These are phyloP conservation scores for Peromyscus californicus DNA, from an alignment of 2,113 vertebrate species.

Conservation along the genomic window DNA sequence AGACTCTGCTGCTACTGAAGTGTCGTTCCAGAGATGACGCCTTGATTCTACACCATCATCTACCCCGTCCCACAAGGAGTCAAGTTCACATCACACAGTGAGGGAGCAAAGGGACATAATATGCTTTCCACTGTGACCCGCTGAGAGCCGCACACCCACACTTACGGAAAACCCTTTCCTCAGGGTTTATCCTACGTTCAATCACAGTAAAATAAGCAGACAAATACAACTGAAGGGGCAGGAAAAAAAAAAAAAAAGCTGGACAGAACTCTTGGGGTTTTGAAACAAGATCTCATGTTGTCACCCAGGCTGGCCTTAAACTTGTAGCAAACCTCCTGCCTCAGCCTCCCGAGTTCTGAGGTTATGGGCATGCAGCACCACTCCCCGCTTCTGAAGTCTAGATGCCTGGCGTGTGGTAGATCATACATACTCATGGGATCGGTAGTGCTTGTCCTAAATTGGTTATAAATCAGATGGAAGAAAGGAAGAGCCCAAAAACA, in stretches of 20 bases:
- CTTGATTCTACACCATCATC: neutral
- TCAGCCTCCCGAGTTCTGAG: neutral
- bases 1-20: neutral
- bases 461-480: slow-evolving; percentile 7
- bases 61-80: neutral
- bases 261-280: neutral
- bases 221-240: neutral
- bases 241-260: too few species aligned
- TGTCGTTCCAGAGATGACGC: neutral
- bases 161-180: neutral
- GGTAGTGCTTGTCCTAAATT: slow-evolving; percentile 4
- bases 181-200: neutral
- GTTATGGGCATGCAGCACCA: neutral
- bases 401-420: neutral
- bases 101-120: neutral
- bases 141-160: neutral
- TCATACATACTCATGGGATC: neutral
- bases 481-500: slow-evolving; percentile 17
- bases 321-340: neutral
- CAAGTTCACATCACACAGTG: neutral
- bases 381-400: neutral
- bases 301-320: neutral
- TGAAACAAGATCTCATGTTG: neutral
- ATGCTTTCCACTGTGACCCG: neutral
- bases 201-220: neutral